phyloP scores from a whole-genome alignment of 2,113 vertebrate species.

The Silurus glanis region DNA sequence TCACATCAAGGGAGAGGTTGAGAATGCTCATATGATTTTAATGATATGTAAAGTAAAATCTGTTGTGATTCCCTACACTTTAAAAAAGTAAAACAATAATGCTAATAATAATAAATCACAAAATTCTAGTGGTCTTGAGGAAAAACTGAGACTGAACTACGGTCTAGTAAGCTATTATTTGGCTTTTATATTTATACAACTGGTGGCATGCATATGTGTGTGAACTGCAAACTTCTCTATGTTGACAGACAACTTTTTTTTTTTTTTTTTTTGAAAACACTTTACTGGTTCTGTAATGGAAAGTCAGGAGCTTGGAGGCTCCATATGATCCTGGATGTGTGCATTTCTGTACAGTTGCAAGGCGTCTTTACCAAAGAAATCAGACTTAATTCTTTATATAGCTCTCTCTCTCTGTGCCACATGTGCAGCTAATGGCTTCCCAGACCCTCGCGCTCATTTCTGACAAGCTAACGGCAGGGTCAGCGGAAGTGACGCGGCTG shows the following conservation, averaged over 20 bases:
- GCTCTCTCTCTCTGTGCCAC: neutral
- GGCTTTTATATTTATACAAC: neutral
- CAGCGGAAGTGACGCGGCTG: conserved; percentile 53
- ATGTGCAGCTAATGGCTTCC: neutral
- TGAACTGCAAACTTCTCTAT: neutral
- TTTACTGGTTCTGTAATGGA: too few species aligned
- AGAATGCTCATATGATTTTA: neutral
- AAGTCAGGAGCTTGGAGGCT: neutral
- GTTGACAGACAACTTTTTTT: too few species aligned
- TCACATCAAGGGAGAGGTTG: neutral
- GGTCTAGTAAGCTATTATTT: neutral
- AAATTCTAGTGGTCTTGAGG: neutral
- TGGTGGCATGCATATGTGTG: neutral
- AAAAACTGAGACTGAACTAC: neutral
- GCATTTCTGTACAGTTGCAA: neutral
- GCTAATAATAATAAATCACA: neutral
- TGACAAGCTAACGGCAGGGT: conserved; percentile 31
- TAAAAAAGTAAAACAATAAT: neutral
- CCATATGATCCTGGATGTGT: neutral
- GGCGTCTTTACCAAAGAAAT: neutral
- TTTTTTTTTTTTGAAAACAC: too few species aligned
- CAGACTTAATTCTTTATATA: neutral
- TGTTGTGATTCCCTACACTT: neutral
- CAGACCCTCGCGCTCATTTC: conserved; percentile 10
- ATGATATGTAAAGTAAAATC: neutral